Evolutionary conservation across 2,113 vertebrate genomes (phyloP).

Genomic region (Sitta europaea): DNA sequence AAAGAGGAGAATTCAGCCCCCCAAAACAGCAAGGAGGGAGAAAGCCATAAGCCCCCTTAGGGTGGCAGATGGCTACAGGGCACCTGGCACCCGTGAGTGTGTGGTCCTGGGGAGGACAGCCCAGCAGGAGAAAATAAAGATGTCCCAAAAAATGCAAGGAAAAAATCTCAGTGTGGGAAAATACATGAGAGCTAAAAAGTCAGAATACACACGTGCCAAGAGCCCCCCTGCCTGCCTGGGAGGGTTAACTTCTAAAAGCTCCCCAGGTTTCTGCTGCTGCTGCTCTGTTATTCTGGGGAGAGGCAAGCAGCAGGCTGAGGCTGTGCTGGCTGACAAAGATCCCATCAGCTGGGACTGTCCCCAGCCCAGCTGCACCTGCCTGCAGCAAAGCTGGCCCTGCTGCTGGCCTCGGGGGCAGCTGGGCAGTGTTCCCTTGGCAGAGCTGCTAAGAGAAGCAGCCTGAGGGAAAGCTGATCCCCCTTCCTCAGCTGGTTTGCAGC

Average conservation of each 20-base stretch:
- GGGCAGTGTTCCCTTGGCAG: neutral
- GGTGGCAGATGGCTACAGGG: neutral
- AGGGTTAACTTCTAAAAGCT: neutral
- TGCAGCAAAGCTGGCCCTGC: neutral
- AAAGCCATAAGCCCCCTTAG: neutral
- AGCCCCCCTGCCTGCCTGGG: neutral
- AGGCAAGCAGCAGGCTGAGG: neutral
- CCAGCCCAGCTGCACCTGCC: neutral
- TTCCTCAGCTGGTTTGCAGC: neutral
- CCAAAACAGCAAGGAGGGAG: neutral
- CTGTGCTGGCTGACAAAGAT: neutral
- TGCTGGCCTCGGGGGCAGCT: neutral
- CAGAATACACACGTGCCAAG: neutral
- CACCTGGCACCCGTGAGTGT: accelerated
- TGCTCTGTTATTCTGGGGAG: neutral
- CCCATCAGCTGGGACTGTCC: neutral
- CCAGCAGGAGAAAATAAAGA: neutral
- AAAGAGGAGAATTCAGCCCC: neutral
- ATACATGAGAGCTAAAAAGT: neutral
- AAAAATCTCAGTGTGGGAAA: neutral
- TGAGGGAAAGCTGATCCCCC: neutral
- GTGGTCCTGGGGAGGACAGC: accelerated
- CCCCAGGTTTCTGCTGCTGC: neutral
- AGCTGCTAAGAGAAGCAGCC: neutral
- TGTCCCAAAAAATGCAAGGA: neutral